phyloP scores from a whole-genome alignment of 2,113 vertebrate species.

The Podarcis raffonei region DNA sequence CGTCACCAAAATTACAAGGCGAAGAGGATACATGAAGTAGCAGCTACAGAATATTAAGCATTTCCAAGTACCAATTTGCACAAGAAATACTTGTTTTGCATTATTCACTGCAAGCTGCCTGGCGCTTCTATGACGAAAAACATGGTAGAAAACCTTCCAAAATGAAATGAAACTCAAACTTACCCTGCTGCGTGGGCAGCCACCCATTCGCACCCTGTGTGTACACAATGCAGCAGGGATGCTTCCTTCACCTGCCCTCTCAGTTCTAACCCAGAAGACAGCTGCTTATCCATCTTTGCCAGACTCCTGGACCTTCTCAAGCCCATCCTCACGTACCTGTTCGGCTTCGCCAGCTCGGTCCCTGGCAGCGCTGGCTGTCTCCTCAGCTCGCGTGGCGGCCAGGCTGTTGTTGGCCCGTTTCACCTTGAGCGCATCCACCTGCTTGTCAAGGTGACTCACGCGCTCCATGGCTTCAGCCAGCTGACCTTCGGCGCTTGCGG shows the following conservation, averaged over 20 bases:
- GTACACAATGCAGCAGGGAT: background rate
- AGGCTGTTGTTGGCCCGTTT: constrained; percentile 92
- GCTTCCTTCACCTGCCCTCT: background rate
- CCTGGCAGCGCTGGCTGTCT: constrained; percentile 85
- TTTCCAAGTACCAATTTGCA: background rate
- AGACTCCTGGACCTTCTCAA: accelerated
- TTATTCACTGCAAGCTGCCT: background rate
- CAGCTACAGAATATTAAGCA: background rate
- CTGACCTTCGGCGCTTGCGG: constrained; percentile 77
- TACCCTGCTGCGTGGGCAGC: too few species aligned
- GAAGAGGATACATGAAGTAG: background rate
- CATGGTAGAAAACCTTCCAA: background rate
- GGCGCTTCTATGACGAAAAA: background rate
- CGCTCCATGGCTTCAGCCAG: constrained; percentile 81
- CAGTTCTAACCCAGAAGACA: background rate
- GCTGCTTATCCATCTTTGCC: too few species aligned
- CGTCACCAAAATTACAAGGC: background rate
- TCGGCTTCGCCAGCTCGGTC: constrained; percentile 90
- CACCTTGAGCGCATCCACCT: constrained; percentile 86
- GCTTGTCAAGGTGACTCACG: constrained; percentile 77
- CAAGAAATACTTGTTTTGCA: background rate
- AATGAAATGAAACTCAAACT: background rate
- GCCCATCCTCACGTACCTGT: constrained; percentile 74
- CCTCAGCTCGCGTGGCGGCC: constrained; percentile 87
- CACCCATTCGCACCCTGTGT: background rate